Conservation (phyloP, 1,140 invertebrate genomes). For the Brachionus angularis region DNA sequence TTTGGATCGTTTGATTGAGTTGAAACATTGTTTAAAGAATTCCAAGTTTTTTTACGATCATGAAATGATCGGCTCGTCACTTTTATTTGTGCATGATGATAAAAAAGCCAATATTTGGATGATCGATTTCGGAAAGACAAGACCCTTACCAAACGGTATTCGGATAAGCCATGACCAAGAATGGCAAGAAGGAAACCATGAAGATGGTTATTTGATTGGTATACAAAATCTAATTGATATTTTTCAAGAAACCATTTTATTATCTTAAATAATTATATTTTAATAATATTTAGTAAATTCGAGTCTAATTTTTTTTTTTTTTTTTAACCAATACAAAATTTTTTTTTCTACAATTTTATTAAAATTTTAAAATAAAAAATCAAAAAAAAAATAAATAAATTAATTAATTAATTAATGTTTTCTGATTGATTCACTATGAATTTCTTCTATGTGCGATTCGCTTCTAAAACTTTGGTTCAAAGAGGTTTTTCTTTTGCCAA, state of each 20-base stretch:
- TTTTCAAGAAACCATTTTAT: constrained; percentile 45
- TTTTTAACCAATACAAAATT: not conserved
- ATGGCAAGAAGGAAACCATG: constrained; percentile 95
- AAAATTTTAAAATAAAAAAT: not conserved
- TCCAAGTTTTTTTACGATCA: constrained; percentile 83
- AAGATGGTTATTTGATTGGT: constrained; percentile 92
- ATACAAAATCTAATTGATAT: constrained; percentile 88
- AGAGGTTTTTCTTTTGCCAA: not conserved
- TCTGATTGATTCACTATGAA: constrained; percentile 20
- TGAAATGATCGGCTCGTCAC: constrained; percentile 91
- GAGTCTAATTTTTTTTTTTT: not conserved
- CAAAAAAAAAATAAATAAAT: no score
- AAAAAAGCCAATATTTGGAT: constrained; percentile 75
- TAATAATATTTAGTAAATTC: not conserved
- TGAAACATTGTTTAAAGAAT: constrained; percentile 65
- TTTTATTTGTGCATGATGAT: constrained; percentile 89
- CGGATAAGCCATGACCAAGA: constrained; percentile 73
- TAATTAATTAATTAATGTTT: no score
- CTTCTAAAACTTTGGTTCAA: not conserved
- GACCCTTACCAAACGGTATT: constrained; percentile 61
- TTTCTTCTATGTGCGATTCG: not conserved
- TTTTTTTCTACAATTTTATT: not conserved
- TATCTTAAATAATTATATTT: not conserved
- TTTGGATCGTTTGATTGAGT: constrained; percentile 48
- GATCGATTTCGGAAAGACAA: constrained; percentile 96